A percentile compares a stretch with the other conserved stretches of the same genome.
Evolutionary conservation across 1,140 invertebrate species (phyloP).

Genomic region (Plectus sambesii): DNA sequence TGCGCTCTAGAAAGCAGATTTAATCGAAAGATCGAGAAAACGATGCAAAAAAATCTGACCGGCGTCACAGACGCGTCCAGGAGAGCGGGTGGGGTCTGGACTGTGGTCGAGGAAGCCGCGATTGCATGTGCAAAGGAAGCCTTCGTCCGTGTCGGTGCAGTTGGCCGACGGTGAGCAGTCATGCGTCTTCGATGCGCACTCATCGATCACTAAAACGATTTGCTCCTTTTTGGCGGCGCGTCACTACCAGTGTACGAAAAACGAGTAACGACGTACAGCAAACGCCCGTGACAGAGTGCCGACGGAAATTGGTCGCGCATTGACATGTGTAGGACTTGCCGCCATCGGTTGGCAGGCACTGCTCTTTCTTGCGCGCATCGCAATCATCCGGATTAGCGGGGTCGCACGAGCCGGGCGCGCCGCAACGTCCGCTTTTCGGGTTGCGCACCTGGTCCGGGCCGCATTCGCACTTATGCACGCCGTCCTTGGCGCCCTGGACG

Average conservation of each 20-base stretch:
- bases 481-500: slow-evolving; percentile 6
- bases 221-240: too few relatives aligned
- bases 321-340: slow-evolving; percentile 44
- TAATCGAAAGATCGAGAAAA: too few relatives aligned
- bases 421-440: slow-evolving; percentile 30
- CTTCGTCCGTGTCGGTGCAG: slow-evolving; percentile 2
- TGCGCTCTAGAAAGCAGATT: slow-evolving; percentile 21
- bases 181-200: not conserved
- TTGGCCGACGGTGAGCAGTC: not conserved
- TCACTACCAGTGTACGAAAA: not conserved
- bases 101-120: slow-evolving; percentile 26
- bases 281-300: slow-evolving; percentile 42
- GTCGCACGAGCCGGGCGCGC: slow-evolving; percentile 39
- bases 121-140: slow-evolving; percentile 25
- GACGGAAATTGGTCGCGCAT: slow-evolving; percentile 29
- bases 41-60: not conserved
- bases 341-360: slow-evolving; percentile 35
- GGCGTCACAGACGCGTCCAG: slow-evolving; percentile 10
- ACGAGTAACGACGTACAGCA: slow-evolving; percentile 32
- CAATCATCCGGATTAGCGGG: slow-evolving; percentile 28
- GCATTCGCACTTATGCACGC: slow-evolving; percentile 26
- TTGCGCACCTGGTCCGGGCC: slow-evolving; percentile 32
- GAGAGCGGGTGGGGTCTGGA: slow-evolving; percentile 17
- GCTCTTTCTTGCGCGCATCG: slow-evolving; percentile 39
- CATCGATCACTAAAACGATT: not conserved